Conservation (phyloP, 2,797 vertebrate species). For the Sebastes baramenuke region DNA sequence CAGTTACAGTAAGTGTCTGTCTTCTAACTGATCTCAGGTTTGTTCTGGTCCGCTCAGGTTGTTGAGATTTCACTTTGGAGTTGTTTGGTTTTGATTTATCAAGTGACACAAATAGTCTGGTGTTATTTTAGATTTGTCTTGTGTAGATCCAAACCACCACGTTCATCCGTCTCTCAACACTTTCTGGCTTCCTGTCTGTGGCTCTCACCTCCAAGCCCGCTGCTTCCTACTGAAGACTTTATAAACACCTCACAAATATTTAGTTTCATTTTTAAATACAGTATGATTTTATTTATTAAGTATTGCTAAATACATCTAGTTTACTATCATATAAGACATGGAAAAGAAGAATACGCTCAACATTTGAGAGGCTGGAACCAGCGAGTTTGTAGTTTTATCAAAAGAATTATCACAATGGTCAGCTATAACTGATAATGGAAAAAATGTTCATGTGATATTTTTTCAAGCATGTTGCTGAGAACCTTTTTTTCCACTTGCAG, state of each 20-base stretch:
- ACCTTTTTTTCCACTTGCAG: neutral
- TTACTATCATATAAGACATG: neutral
- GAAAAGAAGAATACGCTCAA: neutral
- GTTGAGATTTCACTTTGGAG: neutral
- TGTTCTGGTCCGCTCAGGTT: neutral
- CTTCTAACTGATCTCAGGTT: neutral
- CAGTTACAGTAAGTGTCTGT: constrained; percentile 9
- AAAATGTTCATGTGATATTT: neutral
- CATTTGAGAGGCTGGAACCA: neutral
- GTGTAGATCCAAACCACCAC: neutral
- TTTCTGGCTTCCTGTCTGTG: neutral
- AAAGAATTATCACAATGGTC: neutral
- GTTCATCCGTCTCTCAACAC: neutral
- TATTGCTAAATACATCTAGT: no score
- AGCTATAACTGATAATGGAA: neutral
- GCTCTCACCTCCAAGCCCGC: neutral
- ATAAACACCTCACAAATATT: neutral
- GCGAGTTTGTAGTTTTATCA: neutral
- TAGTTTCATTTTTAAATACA: no score
- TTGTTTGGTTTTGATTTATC: neutral
- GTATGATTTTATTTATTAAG: no score
- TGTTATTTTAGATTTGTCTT: neutral
- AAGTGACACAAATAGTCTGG: neutral
- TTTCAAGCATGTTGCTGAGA: neutral
- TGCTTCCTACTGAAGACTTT: neutral